These are phyloP conservation scores for Acropora tenuis DNA, from an alignment of 64 coral and sea anemone species.

Conservation along the genomic window DNA sequence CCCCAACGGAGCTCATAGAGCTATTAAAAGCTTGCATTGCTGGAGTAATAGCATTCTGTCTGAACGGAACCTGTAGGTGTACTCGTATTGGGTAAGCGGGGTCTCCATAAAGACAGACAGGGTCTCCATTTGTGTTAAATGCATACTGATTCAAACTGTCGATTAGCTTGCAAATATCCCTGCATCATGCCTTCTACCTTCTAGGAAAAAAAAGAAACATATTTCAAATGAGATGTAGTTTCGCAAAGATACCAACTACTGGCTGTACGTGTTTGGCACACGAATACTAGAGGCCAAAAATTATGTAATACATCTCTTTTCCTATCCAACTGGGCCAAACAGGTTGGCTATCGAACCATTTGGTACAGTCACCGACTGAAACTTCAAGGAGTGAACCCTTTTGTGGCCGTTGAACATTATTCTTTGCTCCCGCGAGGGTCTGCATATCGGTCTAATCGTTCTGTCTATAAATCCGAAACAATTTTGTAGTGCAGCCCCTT, in stretches of 20 bases:
- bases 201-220: constrained; percentile 7
- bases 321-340: constrained; percentile 16
- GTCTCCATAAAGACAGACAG: background rate
- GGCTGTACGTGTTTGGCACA: too few relatives aligned
- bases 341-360: constrained; percentile 29
- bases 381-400: constrained; percentile 22
- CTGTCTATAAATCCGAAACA: constrained; percentile 30
- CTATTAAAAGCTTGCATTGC: too few relatives aligned
- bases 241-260: background rate
- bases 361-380: background rate
- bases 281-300: too few relatives aligned
- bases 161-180: constrained; percentile 31
- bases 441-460: constrained; percentile 4
- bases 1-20: too few relatives aligned
- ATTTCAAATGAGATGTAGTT: constrained; percentile 9
- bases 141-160: constrained; percentile 37
- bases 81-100: constrained; percentile 29
- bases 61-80: too few relatives aligned
- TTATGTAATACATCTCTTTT: constrained; percentile 7
- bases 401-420: constrained; percentile 15
- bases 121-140: constrained; percentile 24
- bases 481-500: constrained; percentile 12
- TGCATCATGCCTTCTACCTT: constrained; percentile 40
- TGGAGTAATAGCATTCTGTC: too few relatives aligned
- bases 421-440: constrained; percentile 1